These are phyloP conservation scores for Lordiphosa clarofinis DNA, from an alignment of 1,140 invertebrate species.

Conservation along the genomic window DNA sequence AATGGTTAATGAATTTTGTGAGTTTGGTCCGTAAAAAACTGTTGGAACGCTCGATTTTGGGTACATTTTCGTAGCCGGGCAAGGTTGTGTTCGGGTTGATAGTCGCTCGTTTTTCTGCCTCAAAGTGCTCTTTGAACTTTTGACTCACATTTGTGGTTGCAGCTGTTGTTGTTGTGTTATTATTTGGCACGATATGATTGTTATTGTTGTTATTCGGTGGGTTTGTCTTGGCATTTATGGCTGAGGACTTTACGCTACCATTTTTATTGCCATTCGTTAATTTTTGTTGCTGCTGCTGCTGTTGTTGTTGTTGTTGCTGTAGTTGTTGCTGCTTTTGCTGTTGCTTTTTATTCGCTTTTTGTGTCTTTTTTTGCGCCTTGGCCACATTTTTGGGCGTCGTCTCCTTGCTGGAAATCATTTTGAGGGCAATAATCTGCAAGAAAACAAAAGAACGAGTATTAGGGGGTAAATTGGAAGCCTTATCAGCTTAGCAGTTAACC, in stretches of 20 bases:
- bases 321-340: constrained; percentile 51
- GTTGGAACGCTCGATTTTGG: constrained; percentile 73
- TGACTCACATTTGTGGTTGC: constrained; percentile 39
- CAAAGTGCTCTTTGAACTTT: constrained; percentile 48
- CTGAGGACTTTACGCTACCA: constrained; percentile 25
- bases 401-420: constrained; percentile 69
- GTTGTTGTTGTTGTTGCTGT: constrained; percentile 23
- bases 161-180: constrained; percentile 38
- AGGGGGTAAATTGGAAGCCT: constrained; percentile 1
- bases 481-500: constrained; percentile 12
- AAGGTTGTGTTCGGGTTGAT: constrained; percentile 9
- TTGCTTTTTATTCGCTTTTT: constrained; percentile 67
- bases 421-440: constrained; percentile 51
- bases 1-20: constrained; percentile 62
- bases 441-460: constrained; percentile 5
- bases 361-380: constrained; percentile 71
- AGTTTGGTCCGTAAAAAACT: constrained; percentile 71
- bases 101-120: constrained; percentile 31
- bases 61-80: constrained; percentile 34
- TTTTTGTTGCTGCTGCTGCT: constrained; percentile 22
- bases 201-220: constrained; percentile 46
- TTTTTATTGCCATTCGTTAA: constrained; percentile 48
- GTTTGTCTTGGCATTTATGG: constrained; percentile 22
- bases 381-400: constrained; percentile 43
- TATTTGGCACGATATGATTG: constrained; percentile 51